A percentile compares a stretch with the other conserved stretches of the same genome.
These are phyloP conservation scores for Helostoma temminkii DNA, from an alignment of 2,797 vertebrate species.

Conservation along the genomic window DNA sequence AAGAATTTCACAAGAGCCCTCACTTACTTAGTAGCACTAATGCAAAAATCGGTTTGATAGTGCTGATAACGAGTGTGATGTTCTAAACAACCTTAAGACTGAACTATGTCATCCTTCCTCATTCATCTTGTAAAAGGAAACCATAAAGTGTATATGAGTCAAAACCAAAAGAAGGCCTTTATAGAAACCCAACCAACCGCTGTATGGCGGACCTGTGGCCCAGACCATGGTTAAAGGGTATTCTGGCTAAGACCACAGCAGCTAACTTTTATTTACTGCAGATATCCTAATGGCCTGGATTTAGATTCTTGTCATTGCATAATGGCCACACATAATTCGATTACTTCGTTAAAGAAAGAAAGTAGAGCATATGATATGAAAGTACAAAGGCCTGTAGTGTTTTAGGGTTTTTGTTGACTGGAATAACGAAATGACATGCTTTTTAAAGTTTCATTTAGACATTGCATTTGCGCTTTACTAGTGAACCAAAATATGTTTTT, in stretches of 20 bases:
- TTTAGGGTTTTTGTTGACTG: conserved; percentile 10
- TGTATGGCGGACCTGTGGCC: conserved; percentile 52
- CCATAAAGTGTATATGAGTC: conserved; percentile 43
- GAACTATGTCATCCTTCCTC: not conserved
- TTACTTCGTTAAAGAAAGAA: conserved; percentile 38
- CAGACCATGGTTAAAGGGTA: conserved; percentile 57
- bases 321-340: conserved; percentile 64
- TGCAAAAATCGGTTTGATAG: conserved; percentile 3
- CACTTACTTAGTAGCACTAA: not conserved
- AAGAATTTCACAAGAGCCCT: conserved; percentile 2
- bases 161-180: conserved; percentile 49
- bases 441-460: conserved; percentile 39
- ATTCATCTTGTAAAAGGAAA: conserved; percentile 20
- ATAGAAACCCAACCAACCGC: conserved; percentile 45
- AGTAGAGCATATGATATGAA: conserved; percentile 27
- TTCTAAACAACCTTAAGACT: conserved; percentile 12
- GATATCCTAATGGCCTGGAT: conserved; percentile 35
- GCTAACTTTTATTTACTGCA: conserved; percentile 47
- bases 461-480: conserved; percentile 20
- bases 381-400: conserved; percentile 26
- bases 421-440: conserved; percentile 41
- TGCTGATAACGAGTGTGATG: conserved; percentile 5
- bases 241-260: conserved; percentile 61
- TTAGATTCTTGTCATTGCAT: conserved; percentile 47
- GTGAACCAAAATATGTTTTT: conserved; percentile 56